A percentile compares a stretch with the other conserved stretches of the same genome.
These are phyloP conservation scores for Strix uralensis DNA, from an alignment of 2,113 vertebrate genomes.

Conservation along the genomic window DNA sequence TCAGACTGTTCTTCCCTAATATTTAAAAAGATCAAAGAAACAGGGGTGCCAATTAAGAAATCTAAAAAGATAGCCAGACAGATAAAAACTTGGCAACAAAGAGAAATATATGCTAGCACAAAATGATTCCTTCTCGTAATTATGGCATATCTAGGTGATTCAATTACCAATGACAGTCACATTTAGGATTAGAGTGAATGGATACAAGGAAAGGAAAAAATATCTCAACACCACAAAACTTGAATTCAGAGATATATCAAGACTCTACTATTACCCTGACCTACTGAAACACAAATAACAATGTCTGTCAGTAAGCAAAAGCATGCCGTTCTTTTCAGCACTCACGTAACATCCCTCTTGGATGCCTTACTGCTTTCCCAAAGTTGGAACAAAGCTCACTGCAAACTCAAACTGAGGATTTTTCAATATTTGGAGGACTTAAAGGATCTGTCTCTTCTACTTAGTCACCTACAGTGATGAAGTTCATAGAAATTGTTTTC, in stretches of 20 bases:
- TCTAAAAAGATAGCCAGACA: background rate
- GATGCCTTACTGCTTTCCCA: background rate
- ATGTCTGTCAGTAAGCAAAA: background rate
- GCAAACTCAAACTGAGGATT: background rate
- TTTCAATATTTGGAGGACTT: background rate
- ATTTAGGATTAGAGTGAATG: background rate
- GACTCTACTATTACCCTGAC: background rate
- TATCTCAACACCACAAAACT: background rate
- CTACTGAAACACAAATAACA: background rate
- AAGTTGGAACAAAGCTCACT: background rate
- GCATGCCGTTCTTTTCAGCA: background rate
- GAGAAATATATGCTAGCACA: background rate
- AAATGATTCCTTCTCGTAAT: background rate
- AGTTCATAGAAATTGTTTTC: background rate
- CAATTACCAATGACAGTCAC: background rate
- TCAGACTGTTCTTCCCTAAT: background rate
- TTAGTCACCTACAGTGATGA: accelerated
- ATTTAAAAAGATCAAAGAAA: background rate
- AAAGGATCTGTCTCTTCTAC: background rate
- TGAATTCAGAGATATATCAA: background rate
- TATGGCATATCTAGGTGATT: background rate
- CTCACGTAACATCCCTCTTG: background rate
- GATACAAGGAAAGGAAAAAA: background rate
- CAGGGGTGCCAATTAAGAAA: background rate
- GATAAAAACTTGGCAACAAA: background rate